Evolutionary conservation across 92 coral and sea anemone species (phyloP), one percentile per base, ranked within the genome.

Genomic region (Porites evermanni): DNA sequence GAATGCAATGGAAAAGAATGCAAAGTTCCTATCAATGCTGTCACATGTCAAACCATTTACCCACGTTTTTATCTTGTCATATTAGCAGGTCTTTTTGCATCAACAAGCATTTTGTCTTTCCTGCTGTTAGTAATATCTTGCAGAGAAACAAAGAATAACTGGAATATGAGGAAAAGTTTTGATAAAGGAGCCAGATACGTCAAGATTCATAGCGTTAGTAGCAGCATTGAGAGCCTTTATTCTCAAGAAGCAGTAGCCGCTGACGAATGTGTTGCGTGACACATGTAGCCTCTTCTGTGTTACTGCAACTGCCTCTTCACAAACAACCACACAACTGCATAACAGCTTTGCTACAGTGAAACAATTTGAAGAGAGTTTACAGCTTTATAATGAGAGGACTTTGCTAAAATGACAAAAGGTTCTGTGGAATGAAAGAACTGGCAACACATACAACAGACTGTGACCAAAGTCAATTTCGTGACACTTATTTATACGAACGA

Each of bases 41-140:
- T 59, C 80, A 69, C 71, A 59, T 19, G 67, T 12, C 65, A 21
- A 26, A 14, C 83, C 2, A 32, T 86, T 67, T 47, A 64, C 47
- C 89, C 93, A 2, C 84, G 81, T 17, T 16, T 38, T 44, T 89
- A 89, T 65, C 80, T 92, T 74, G 54, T 74, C 23, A 12, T 86
- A 7, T 79, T 92, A 44, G 95, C 93, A 16, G 88, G 89, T 17
- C 91, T 91, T 54, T 92, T 92, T 26, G 95, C 89, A 17, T 75
- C 89, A 12, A 92, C 91, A 44, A 78, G 91, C 12, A 38, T 92
- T 16, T 75, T 92, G 68, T 86, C 93, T 1, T 58, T 86, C 12
- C 21, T 83, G 16, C 88, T 90, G 14, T 79, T 92, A 26, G 71
- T 84, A 17, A 77, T 89, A 76, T 77, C 93, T 17, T 92, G 64